phyloP scores from a whole-genome alignment of 2,797 vertebrate genomes.

The Gorsachius magnificus region DNA sequence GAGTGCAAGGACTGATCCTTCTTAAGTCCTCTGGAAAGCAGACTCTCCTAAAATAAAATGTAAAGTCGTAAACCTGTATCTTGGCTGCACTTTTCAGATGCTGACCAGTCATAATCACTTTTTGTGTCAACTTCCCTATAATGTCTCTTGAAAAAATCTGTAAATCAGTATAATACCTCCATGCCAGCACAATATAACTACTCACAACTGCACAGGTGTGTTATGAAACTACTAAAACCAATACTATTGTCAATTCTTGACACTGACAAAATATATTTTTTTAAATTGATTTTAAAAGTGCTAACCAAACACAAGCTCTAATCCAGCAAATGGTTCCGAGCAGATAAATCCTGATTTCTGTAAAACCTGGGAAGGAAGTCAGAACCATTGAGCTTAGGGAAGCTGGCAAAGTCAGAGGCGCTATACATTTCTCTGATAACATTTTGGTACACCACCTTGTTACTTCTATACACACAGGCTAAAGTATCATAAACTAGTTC shows the following conservation, averaged over 20 bases:
- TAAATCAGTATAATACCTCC: not conserved
- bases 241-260: not conserved
- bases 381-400: not conserved
- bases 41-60: not conserved
- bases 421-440: not conserved
- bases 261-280: not conserved
- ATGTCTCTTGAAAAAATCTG: not conserved
- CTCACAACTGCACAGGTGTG: not conserved
- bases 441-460: not conserved
- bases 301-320: not conserved
- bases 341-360: not conserved
- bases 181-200: not conserved
- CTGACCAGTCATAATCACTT: not conserved
- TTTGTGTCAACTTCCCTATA: not conserved
- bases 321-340: not conserved
- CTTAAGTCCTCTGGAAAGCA: not conserved
- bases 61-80: not conserved
- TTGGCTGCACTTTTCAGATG: not conserved
- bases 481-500: not conserved
- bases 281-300: not conserved
- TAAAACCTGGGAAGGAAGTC: not conserved
- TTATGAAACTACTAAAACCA: not conserved
- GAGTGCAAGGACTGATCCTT: not conserved
- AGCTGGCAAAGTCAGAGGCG: not conserved
- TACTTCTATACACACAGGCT: accelerated